Percentiles rank a stretch among this genome's conserved stretches.
Evolutionary conservation across 2,797 vertebrate genomes (phyloP).

Genomic region (Cirrhinus molitorella): DNA sequence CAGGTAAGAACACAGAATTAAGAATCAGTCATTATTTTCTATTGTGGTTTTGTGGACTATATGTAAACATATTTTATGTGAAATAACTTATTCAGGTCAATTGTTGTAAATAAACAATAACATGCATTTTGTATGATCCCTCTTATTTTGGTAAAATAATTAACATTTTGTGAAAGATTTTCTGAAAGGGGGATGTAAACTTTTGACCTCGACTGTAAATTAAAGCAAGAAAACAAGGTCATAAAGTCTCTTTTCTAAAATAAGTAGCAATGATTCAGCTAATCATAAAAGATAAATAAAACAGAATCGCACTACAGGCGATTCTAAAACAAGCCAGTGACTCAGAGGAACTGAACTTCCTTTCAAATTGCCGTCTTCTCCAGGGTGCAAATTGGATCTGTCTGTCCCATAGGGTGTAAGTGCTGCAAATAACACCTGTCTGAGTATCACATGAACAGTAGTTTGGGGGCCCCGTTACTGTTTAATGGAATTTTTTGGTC

Average conservation of each 20-base stretch:
- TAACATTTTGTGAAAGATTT: no score
- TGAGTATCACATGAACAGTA: constrained; percentile 53
- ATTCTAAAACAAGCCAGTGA: constrained; percentile 7
- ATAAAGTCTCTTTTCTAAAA: background rate
- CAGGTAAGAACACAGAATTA: no score
- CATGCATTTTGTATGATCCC: no score
- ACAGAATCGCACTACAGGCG: background rate
- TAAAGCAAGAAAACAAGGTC: background rate
- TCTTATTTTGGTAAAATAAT: no score
- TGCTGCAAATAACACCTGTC: constrained; percentile 52
- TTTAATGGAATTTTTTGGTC: constrained; percentile 42
- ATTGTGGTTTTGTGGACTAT: no score
- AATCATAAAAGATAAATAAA: constrained; percentile 4
- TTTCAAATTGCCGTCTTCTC: constrained; percentile 2
- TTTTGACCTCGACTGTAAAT: background rate
- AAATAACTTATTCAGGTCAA: no score
- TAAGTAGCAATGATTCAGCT: background rate
- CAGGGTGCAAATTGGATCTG: constrained; percentile 44
- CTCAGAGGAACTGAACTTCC: constrained; percentile 18
- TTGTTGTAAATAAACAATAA: no score
- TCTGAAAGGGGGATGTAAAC: no score
- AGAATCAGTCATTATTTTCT: no score
- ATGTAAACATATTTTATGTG: no score
- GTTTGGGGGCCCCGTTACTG: constrained; percentile 31
- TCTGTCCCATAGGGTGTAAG: constrained; percentile 39